These are phyloP conservation scores for Agonopterix subpropinquella DNA, from an alignment of 2,888 invertebrate genomes.

Conservation along the genomic window DNA sequence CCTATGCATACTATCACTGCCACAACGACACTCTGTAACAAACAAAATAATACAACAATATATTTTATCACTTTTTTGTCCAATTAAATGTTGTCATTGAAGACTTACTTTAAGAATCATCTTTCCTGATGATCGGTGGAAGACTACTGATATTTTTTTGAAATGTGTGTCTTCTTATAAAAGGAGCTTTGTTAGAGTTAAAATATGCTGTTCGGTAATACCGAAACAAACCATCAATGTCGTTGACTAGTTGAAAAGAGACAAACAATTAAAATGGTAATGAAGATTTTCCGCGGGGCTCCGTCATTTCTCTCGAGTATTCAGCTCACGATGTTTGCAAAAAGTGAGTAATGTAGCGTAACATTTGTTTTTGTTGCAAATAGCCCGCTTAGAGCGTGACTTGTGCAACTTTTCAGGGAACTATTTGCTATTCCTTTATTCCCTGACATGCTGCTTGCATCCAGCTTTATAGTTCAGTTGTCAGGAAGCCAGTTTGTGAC, in stretches of 20 bases:
- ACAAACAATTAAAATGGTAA: slow-evolving; percentile 68
- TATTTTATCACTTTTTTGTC: neutral
- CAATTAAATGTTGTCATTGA: slow-evolving; percentile 3
- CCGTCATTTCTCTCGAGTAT: slow-evolving; percentile 43
- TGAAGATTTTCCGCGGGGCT: slow-evolving; percentile 57
- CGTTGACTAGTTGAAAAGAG: slow-evolving; percentile 60
- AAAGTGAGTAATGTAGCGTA: slow-evolving; percentile 46
- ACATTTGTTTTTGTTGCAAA: slow-evolving; percentile 43
- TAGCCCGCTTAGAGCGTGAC: slow-evolving; percentile 34
- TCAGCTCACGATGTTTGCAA: slow-evolving; percentile 55
- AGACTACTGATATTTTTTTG: slow-evolving; percentile 62
- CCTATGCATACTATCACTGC: slow-evolving; percentile 24
- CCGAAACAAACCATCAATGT: slow-evolving; percentile 73
- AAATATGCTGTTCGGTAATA: slow-evolving; percentile 69
- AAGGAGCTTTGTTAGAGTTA: slow-evolving; percentile 53
- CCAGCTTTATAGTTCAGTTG: slow-evolving; percentile 15
- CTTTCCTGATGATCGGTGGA: slow-evolving; percentile 56
- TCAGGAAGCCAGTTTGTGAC: slow-evolving; percentile 13
- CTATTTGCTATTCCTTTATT: slow-evolving; percentile 27
- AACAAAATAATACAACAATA: slow-evolving; percentile 5
- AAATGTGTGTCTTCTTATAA: slow-evolving; percentile 56
- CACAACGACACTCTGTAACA: slow-evolving; percentile 37
- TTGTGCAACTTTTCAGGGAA: slow-evolving; percentile 42
- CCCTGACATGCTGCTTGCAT: slow-evolving; percentile 21
- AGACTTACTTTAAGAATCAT: slow-evolving; percentile 64